Evolutionary conservation across 2,113 vertebrate genomes (phyloP).

Genomic region (Brachirus orientalis): DNA sequence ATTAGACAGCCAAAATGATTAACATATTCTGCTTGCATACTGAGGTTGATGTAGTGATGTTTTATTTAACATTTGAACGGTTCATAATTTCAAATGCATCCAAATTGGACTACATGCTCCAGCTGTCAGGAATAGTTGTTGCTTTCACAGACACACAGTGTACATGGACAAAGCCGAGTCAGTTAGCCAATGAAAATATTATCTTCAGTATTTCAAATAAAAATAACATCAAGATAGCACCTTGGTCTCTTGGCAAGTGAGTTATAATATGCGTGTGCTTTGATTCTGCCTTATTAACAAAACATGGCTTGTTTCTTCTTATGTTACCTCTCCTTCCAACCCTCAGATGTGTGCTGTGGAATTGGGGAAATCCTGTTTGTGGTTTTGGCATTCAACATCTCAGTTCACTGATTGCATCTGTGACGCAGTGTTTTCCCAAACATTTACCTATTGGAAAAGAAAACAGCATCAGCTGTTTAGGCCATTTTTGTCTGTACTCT

Average conservation of each 20-base stretch:
- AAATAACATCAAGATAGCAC: conserved; percentile 35
- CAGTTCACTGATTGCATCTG: conserved; percentile 49
- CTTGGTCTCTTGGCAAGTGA: conserved; percentile 26
- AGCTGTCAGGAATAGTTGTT: conserved; percentile 16
- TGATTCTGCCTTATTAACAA: conserved; percentile 37
- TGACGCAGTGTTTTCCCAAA: conserved; percentile 55
- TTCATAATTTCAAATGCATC: neutral
- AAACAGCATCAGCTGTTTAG: conserved; percentile 2
- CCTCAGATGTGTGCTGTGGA: conserved; percentile 49
- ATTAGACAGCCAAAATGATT: conserved; percentile 28
- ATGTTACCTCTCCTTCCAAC: conserved; percentile 48
- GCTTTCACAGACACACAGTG: conserved; percentile 16
- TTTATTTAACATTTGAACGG: conserved; percentile 24
- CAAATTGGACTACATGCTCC: neutral
- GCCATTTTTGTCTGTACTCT: neutral
- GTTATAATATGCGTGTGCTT: conserved; percentile 23
- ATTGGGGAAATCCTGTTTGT: conserved; percentile 69
- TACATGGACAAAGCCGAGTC: conserved; percentile 1
- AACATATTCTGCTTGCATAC: conserved; percentile 5
- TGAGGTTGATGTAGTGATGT: conserved; percentile 12
- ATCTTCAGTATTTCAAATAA: conserved; percentile 45
- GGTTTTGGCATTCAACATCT: conserved; percentile 49
- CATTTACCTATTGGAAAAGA: conserved; percentile 52
- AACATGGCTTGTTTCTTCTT: conserved; percentile 26
- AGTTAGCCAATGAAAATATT: conserved; percentile 46